phyloP scores from a whole-genome alignment of 53 echinoderm and acorn worm genomes.

The Paracentrotus lividus region DNA sequence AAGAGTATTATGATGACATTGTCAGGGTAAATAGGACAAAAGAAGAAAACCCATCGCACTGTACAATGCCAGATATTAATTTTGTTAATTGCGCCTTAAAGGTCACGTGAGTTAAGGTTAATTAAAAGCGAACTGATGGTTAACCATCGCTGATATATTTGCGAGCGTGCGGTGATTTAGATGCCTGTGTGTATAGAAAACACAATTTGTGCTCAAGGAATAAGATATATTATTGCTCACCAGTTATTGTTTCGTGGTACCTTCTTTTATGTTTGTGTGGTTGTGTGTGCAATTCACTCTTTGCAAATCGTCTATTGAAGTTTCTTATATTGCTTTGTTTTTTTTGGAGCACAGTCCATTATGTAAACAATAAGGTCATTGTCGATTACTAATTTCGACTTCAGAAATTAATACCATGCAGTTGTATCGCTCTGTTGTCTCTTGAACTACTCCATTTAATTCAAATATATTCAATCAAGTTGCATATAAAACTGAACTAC shows the following conservation, averaged over 20 bases:
- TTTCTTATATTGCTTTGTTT: not conserved
- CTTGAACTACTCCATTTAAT: not conserved
- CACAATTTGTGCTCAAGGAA: not conserved
- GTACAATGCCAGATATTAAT: slow-evolving; percentile 60
- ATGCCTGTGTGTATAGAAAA: not conserved
- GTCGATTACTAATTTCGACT: not conserved
- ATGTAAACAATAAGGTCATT: slow-evolving; percentile 19
- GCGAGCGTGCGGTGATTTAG: not conserved
- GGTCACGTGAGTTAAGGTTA: slow-evolving; percentile 60
- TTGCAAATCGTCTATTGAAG: not conserved
- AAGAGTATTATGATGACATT: not conserved
- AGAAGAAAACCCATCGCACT: not conserved
- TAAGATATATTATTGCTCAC: not conserved
- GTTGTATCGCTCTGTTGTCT: not conserved
- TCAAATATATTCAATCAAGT: not conserved
- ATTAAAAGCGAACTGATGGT: slow-evolving; percentile 49
- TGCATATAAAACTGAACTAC: too few species aligned
- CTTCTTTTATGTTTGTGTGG: not conserved
- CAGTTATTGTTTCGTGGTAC: not conserved
- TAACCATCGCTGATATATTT: not conserved
- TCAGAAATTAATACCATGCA: not conserved
- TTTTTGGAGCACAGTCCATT: not conserved
- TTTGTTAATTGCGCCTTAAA: slow-evolving; percentile 58
- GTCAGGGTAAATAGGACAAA: not conserved
- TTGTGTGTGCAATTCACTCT: too few species aligned